Evolutionary conservation across 2,797 vertebrate genomes (phyloP).

Genomic region (Harpagifer antarcticus): DNA sequence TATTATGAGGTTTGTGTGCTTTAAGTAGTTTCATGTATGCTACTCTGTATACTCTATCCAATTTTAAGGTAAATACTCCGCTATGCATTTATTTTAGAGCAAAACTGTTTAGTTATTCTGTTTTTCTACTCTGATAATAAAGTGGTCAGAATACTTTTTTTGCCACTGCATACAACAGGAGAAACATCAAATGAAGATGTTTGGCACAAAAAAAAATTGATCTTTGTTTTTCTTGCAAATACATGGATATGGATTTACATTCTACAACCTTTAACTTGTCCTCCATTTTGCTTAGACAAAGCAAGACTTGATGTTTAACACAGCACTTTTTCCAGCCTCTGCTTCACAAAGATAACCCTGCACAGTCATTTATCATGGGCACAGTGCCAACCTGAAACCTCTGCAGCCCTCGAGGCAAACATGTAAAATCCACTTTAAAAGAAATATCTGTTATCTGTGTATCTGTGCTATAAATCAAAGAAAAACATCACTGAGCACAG

Average conservation of each 20-base stretch:
- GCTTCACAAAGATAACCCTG: constrained; percentile 16
- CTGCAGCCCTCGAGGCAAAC: constrained; percentile 15
- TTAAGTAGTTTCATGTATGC: not conserved
- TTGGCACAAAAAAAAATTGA: not conserved
- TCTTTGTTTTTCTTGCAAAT: too few relatives aligned
- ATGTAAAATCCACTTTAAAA: constrained; percentile 32
- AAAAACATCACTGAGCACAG: not conserved
- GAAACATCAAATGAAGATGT: not conserved
- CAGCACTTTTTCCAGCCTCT: not conserved
- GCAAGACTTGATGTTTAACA: not conserved
- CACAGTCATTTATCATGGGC: constrained; percentile 47
- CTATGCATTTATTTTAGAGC: not conserved
- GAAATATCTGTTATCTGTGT: constrained; percentile 45
- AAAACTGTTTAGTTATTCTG: not conserved
- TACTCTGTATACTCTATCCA: not conserved
- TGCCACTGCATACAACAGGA: not conserved
- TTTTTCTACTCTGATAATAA: not conserved
- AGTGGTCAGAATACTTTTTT: not conserved
- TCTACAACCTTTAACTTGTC: not conserved
- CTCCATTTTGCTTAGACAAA: constrained; percentile 7
- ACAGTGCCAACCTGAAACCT: constrained; percentile 32
- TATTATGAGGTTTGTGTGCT: not conserved
- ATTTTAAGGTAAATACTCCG: not conserved
- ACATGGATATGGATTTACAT: too few relatives aligned
- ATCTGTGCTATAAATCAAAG: not conserved